These are phyloP conservation scores for Astyanax mexicanus DNA, from an alignment of 2,797 vertebrate species.

Conservation along the genomic window DNA sequence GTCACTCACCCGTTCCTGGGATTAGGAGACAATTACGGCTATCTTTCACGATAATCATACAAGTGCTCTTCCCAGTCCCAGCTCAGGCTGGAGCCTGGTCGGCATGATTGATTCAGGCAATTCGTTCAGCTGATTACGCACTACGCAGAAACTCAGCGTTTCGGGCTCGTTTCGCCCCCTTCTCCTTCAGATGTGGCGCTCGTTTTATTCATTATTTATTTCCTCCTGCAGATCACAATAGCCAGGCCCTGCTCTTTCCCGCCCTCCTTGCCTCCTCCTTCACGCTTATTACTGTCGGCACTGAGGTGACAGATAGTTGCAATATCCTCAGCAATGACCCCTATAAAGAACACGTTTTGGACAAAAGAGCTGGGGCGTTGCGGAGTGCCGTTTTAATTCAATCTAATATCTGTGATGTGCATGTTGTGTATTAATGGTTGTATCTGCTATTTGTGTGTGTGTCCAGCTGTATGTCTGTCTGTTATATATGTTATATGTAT, in stretches of 20 bases:
- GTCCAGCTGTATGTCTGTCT: conserved; percentile 41
- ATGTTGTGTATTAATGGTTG: conserved; percentile 28
- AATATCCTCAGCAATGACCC: conserved; percentile 61
- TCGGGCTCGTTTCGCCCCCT: conserved; percentile 38
- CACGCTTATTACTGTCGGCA: conserved; percentile 51
- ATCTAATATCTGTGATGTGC: conserved; percentile 51
- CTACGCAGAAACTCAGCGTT: conserved; percentile 67
- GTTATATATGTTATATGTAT: conserved; percentile 40
- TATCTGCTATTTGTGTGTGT: conserved; percentile 32
- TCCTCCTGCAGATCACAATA: conserved; percentile 40
- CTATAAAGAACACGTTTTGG: conserved; percentile 30
- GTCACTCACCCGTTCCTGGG: conserved; percentile 74
- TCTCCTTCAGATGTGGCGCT: conserved; percentile 36
- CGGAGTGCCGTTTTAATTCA: conserved; percentile 49
- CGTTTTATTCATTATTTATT: conserved; percentile 53
- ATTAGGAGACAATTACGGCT: conserved; percentile 82
- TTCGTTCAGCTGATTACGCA: conserved; percentile 84
- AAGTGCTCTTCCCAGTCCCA: conserved; percentile 72
- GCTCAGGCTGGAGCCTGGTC: conserved; percentile 66
- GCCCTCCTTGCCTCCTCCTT: conserved; percentile 6
- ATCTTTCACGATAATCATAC: conserved; percentile 85
- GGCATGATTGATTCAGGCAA: conserved; percentile 85
- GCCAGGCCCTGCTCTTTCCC: not conserved
- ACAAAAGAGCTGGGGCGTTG: conserved; percentile 54
- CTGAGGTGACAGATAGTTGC: conserved; percentile 49